These are phyloP conservation scores for Alligator sinensis DNA, from an alignment of 2,113 vertebrate species.

Conservation along the genomic window DNA sequence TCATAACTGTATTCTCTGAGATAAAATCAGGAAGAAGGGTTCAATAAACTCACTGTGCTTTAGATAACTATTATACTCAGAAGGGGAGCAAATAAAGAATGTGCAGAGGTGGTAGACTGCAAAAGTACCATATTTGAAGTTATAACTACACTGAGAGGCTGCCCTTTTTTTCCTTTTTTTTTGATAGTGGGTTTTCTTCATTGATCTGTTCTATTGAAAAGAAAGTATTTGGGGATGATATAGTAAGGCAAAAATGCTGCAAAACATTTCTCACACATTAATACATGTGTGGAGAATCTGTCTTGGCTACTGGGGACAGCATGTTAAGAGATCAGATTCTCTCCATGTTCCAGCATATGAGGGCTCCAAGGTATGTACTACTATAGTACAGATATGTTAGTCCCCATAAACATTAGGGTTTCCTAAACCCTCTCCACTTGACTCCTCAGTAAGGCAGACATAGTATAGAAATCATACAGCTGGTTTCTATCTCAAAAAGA, in stretches of 20 bases:
- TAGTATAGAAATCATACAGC: background rate
- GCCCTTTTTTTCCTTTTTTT: background rate
- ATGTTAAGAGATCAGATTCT: background rate
- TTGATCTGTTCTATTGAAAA: background rate
- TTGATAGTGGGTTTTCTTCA: background rate
- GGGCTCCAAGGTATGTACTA: background rate
- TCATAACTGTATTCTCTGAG: constrained; percentile 24
- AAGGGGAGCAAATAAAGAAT: background rate
- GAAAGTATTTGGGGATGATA: constrained; percentile 12
- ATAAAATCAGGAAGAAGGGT: constrained; percentile 42
- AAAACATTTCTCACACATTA: background rate
- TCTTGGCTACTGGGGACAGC: background rate
- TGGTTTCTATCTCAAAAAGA: background rate
- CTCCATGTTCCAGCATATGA: background rate
- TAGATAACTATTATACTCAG: background rate
- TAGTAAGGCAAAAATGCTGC: background rate
- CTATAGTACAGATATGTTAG: background rate
- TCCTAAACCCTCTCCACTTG: background rate
- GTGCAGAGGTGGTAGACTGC: background rate
- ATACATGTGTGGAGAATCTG: background rate
- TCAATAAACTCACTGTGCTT: constrained; percentile 8
- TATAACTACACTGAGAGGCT: background rate
- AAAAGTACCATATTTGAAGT: constrained; percentile 3
- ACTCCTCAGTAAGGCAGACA: background rate
- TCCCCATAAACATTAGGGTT: background rate